A percentile compares a stretch with the other conserved stretches of the same genome.
Conservation (phyloP, 2,113 vertebrate genomes). For the Etia nguti region DNA sequence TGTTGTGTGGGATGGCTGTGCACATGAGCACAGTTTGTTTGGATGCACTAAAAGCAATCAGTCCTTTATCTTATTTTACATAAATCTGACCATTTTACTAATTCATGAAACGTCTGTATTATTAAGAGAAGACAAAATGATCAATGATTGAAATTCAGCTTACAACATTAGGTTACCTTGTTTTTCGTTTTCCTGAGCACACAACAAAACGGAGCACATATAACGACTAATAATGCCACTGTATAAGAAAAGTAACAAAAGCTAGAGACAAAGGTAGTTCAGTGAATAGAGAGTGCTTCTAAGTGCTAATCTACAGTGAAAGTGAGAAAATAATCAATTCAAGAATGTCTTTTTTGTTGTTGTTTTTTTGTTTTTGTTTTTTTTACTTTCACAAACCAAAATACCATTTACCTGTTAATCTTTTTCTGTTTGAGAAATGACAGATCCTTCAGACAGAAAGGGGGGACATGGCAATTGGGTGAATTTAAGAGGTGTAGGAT, state of each 20-base stretch:
- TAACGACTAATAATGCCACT: background rate
- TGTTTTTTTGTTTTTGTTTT: too few species aligned
- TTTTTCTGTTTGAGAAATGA: background rate
- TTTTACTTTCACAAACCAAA: background rate
- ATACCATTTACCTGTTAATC: background rate
- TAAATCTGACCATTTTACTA: accelerated
- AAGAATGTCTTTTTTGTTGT: accelerated
- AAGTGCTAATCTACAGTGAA: background rate
- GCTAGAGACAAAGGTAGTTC: background rate
- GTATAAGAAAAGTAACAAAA: accelerated
- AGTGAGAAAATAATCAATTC: background rate
- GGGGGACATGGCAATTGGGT: background rate
- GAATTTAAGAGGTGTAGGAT: too few species aligned
- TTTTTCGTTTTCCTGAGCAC: background rate
- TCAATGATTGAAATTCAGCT: background rate
- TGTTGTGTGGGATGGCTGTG: background rate
- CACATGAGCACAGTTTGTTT: background rate
- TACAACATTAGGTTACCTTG: background rate
- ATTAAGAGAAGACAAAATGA: background rate
- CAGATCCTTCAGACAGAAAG: background rate
- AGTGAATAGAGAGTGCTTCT: background rate
- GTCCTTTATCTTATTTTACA: background rate
- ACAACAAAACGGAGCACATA: background rate
- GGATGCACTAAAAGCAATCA: accelerated
- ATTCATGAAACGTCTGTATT: background rate